Conservation (phyloP, 2,113 vertebrate species). For the Ophthalmolycus amberensis region DNA sequence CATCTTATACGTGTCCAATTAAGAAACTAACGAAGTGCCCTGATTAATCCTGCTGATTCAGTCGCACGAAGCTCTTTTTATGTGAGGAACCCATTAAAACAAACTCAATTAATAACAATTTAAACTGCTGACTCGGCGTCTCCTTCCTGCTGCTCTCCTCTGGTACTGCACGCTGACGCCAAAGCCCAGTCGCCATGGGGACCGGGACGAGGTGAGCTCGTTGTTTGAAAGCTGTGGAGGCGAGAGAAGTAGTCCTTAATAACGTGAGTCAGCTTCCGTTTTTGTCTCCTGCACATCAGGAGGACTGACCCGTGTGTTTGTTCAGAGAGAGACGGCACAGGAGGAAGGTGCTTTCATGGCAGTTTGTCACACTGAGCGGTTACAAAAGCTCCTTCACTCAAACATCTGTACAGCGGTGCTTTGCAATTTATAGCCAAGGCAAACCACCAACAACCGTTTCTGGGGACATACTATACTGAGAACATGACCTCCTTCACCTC, state of each 20-base stretch:
- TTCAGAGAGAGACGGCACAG: slow-evolving; percentile 27
- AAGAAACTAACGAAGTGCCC: slow-evolving; percentile 23
- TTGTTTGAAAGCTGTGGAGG: slow-evolving; percentile 51
- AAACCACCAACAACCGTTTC: not conserved
- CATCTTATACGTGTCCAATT: slow-evolving; percentile 30
- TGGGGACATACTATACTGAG: not conserved
- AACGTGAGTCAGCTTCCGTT: slow-evolving; percentile 51
- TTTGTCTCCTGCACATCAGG: slow-evolving; percentile 29
- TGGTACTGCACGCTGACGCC: slow-evolving; percentile 49
- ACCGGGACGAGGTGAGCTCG: slow-evolving; percentile 39
- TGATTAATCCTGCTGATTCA: slow-evolving; percentile 35
- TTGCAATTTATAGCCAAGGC: not conserved
- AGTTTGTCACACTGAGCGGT: slow-evolving; percentile 15
- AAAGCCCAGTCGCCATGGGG: slow-evolving; percentile 72
- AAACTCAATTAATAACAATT: not conserved
- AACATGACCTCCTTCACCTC: not conserved
- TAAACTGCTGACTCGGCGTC: slow-evolving; percentile 6
- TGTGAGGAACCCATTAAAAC: slow-evolving; percentile 3
- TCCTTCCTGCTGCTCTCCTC: slow-evolving; percentile 41
- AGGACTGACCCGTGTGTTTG: slow-evolving; percentile 31
- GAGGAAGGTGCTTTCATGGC: not conserved
- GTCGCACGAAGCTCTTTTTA: not conserved
- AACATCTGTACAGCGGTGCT: not conserved
- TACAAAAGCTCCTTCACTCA: slow-evolving; percentile 15
- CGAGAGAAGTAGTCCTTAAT: slow-evolving; percentile 49